Evolutionary conservation across 2,113 vertebrate genomes (phyloP).

Genomic region (Gnathonemus echidnorhynchus): DNA sequence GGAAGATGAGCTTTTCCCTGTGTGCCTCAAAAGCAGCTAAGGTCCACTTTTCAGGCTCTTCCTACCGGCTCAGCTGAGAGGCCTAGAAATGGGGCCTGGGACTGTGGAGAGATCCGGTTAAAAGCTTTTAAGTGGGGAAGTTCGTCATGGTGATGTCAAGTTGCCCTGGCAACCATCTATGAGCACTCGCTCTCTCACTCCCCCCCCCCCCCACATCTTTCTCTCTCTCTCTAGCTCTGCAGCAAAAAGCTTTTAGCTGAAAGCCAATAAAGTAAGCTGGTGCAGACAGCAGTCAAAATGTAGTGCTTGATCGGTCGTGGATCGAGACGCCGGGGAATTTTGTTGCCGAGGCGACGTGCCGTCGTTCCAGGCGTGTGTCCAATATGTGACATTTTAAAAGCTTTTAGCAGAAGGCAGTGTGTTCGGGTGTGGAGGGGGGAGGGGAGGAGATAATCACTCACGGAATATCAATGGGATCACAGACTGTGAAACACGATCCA

Average conservation of each 20-base stretch:
- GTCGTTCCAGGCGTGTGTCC: conserved; percentile 41
- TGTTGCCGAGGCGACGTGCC: conserved; percentile 56
- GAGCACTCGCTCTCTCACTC: conserved; percentile 54
- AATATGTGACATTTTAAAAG: conserved; percentile 60
- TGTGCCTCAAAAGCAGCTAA: conserved; percentile 43
- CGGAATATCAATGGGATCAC: background rate
- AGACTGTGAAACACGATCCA: background rate
- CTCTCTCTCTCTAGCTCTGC: conserved; percentile 61
- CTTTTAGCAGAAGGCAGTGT: conserved; percentile 53
- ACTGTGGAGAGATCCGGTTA: conserved; percentile 98
- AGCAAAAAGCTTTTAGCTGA: conserved; percentile 99
- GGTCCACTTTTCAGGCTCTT: conserved; percentile 46
- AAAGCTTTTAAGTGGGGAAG: conserved; percentile 98
- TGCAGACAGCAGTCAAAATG: conserved; percentile 78
- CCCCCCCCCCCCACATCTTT: conserved; percentile 35
- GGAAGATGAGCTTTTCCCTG: conserved; percentile 22
- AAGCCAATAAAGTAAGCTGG: conserved; percentile 83
- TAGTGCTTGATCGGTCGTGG: conserved; percentile 72
- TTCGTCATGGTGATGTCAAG: conserved; percentile 98
- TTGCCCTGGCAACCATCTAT: conserved; percentile 91
- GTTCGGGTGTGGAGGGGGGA: background rate
- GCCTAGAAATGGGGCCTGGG: conserved; percentile 96
- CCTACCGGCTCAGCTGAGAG: conserved; percentile 81
- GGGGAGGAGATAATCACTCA: conserved; percentile 22
- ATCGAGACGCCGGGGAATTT: conserved; percentile 17